Conservation (phyloP, 2,888 invertebrate genomes). For the Cantharis flavilabris region DNA sequence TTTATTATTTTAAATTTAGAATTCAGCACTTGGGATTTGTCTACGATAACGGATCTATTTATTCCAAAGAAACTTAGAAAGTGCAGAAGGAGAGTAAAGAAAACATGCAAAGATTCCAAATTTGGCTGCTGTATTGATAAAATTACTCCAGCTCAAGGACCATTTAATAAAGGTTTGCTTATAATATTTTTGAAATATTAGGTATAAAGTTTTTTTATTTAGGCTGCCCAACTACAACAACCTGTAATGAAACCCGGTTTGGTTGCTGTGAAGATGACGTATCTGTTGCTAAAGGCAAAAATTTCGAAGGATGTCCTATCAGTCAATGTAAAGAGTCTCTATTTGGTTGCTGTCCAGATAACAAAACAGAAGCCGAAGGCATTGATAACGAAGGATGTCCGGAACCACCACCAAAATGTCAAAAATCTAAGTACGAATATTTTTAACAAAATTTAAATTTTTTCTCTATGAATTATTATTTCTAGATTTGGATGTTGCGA, state of each 20-base stretch:
- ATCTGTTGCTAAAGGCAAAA: constrained; percentile 73
- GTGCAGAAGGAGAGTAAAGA: constrained; percentile 61
- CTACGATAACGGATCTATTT: constrained; percentile 61
- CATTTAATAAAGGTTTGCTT: constrained; percentile 71
- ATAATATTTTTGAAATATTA: neutral
- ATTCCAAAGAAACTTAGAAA: constrained; percentile 61
- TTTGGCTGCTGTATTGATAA: constrained; percentile 89
- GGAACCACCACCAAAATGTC: constrained; percentile 63
- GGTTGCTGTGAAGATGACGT: constrained; percentile 86
- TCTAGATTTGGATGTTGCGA: constrained; percentile 83
- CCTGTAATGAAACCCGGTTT: constrained; percentile 74
- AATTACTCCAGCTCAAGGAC: constrained; percentile 75
- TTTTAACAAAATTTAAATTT: neutral
- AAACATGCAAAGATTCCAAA: constrained; percentile 64
- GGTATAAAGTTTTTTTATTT: constrained; percentile 12
- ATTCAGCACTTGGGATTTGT: constrained; percentile 55
- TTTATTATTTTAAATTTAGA: neutral
- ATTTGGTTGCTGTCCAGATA: constrained; percentile 87
- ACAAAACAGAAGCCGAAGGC: constrained; percentile 75
- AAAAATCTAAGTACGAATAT: constrained; percentile 58
- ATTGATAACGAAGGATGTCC: constrained; percentile 86
- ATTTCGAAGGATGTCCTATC: constrained; percentile 76
- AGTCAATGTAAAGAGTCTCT: constrained; percentile 75
- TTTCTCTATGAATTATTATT: neutral
- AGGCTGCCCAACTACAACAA: constrained; percentile 73